Evolutionary conservation across 2,888 invertebrate species (phyloP).

Genomic region (Lasioglossum malachurum): DNA sequence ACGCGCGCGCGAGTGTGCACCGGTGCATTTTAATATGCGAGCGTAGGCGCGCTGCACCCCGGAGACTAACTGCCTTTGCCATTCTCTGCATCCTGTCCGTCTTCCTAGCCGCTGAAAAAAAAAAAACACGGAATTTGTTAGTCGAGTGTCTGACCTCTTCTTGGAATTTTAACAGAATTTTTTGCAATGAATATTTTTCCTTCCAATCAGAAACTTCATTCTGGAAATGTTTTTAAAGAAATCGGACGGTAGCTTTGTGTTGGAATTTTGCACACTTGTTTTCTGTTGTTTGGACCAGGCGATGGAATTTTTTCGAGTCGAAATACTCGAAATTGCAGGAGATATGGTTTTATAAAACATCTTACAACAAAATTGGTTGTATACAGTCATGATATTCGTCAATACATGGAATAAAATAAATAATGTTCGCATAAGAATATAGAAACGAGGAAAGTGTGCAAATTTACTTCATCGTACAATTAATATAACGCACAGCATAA

Average conservation of each 20-base stretch:
- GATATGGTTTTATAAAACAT: background rate
- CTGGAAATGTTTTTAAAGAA: background rate
- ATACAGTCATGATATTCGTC: no score
- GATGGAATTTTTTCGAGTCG: background rate
- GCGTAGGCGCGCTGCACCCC: constrained; percentile 33
- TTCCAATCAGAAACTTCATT: background rate
- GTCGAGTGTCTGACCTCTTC: background rate
- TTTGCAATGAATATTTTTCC: no score
- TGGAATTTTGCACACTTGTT: background rate
- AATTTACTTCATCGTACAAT: background rate
- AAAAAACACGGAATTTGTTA: background rate
- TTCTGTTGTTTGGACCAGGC: background rate
- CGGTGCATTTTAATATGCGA: constrained; percentile 24
- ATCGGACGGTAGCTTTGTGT: background rate
- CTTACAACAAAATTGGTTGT: no score
- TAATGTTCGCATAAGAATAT: background rate
- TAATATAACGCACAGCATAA: background rate
- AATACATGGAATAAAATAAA: background rate
- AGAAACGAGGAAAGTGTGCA: background rate
- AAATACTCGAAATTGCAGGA: background rate
- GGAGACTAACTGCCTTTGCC: constrained; percentile 7
- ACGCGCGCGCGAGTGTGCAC: background rate
- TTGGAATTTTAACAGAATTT: background rate
- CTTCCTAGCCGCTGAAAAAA: background rate
- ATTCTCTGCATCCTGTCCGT: constrained; percentile 23